Evolutionary conservation across 2,888 invertebrate genomes (phyloP), one percentile per base, ranked within the genome.

Genomic region (Brachypalpus laphriformis): DNA sequence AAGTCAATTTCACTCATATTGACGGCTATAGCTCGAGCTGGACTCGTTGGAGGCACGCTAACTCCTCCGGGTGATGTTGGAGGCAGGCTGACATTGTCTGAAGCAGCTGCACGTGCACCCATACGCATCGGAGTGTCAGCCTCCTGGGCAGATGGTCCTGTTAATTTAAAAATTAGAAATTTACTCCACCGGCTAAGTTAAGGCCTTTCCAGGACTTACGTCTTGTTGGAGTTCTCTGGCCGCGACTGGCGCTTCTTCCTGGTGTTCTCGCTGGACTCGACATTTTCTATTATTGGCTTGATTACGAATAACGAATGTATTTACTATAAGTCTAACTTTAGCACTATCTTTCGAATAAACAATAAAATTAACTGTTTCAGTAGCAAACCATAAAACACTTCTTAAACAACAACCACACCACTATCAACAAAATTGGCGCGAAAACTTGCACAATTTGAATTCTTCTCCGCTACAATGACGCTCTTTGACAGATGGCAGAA

Each of bases 1-100:
- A 98, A 93, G 90, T 98, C 98, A 89, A 97, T 96, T 90, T 97
- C 97, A 83, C 93, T 93, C 90, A 93, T 92, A 75, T 89, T 90
- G 9, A 83, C 72, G 14, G 89, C 89, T 14, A 91, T 85, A 2
- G 88, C 90, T 1, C 91, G 89, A 0, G 90, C 90, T 3, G 92
- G 92, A 86, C 92, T 92, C 2, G 91, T 92, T 0, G 91, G 90
- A 0, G 91, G 90, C 54, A 91, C 82, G 57, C 89, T 91, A 1
- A 90, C 81, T n/a, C 89, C 87, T 0, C 89, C 91, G 5, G 92
- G 92, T 0, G 92, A 92, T 8, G 92, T 91, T 61, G 91, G 91
- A 1, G 92, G 91, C 42, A 92, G 56, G 54, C 90, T 92, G 0
- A 91, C 88, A 70, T 90, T 90, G 54, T 92, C 91, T 5, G 90